Evolutionary conservation across 2,888 invertebrate genomes (phyloP).

Genomic region (Drosophila kanekoi): DNA sequence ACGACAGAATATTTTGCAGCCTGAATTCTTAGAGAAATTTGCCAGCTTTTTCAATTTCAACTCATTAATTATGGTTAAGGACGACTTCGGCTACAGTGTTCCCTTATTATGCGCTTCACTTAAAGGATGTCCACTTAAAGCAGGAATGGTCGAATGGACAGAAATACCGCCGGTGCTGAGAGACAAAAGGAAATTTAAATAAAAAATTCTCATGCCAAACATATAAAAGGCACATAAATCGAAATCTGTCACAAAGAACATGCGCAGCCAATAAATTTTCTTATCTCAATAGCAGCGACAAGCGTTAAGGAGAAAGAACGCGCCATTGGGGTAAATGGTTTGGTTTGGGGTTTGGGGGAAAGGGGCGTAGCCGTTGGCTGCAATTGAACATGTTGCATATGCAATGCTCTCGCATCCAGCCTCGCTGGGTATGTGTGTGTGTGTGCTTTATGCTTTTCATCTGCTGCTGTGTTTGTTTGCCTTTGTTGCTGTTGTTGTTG

Average conservation of each 20-base stretch:
- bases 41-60: conserved; percentile 52
- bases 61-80: conserved; percentile 48
- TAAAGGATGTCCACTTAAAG: conserved; percentile 49
- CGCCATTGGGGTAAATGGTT: background rate
- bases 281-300: conserved; percentile 82
- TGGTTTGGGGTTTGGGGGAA: background rate
- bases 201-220: conserved; percentile 60
- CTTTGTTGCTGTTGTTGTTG: conserved; percentile 53
- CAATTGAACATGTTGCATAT: conserved; percentile 76
- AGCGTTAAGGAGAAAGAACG: conserved; percentile 68
- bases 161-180: conserved; percentile 15
- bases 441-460: conserved; percentile 60
- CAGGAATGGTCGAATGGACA: conserved; percentile 12
- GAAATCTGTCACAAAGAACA: conserved; percentile 82
- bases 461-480: conserved; percentile 56
- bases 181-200: conserved; percentile 63
- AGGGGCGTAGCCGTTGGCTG: conserved; percentile 50
- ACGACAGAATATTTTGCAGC: too few relatives aligned
- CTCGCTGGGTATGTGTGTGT: conserved; percentile 3
- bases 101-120: conserved; percentile 49
- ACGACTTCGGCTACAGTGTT: conserved; percentile 8
- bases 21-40: conserved; percentile 17
- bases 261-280: conserved; percentile 81
- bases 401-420: conserved; percentile 47
- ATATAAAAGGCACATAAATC: conserved; percentile 80